Evolutionary conservation across 64 coral and sea anemone genomes (phyloP), one percentile per base, ranked within the genome.

Genomic region (Montipora cactus): DNA sequence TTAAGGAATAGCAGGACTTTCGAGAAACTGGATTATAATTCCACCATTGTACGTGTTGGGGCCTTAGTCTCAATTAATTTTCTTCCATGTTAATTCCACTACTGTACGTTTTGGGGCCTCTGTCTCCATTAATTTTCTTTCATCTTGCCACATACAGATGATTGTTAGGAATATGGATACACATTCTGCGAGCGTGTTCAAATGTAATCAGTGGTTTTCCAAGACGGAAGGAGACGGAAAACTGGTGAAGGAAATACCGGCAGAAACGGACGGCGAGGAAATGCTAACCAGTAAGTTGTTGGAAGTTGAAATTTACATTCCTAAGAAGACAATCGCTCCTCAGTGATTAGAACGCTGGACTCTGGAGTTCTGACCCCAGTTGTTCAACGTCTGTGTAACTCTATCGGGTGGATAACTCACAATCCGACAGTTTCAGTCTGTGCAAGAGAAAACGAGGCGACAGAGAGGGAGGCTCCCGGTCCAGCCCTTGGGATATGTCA

Each of bases 161-260:
- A 84, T 99, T 44, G 74, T 99, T 18, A 83, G 95, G 12, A 99
- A 99, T 76, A 75, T 81, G 51, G 89, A 96, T 44, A 94, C 98
- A 37, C 83, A 94, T 67, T 77, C 52, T 45, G 92, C 94, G 7
- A 95, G 94, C 52, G 80, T 95, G 55, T 99, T 99, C 25, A 94
- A 96, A 12, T 96, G 95, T 44, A 99, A 96, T 50, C 87, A 94
- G 75, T 99, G 98, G 98, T 67, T 99, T 69, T 99, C 95, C 66
- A 99, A 96, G 59, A 92, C 88, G 12, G 81, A 84, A 22, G 95
- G 89, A 67, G 94, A 96, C 75, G 90, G 91, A 4, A 95, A 96
- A 66, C 72, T 99, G 8, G 67, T 89, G 16, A 88, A 89, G 1
- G 98, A 99, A 61, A 83, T 99, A 14, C 92, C 95, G 15, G 95